These are phyloP conservation scores for Leucoptera coffeella DNA, from an alignment of 2,888 invertebrate genomes.

Conservation along the genomic window DNA sequence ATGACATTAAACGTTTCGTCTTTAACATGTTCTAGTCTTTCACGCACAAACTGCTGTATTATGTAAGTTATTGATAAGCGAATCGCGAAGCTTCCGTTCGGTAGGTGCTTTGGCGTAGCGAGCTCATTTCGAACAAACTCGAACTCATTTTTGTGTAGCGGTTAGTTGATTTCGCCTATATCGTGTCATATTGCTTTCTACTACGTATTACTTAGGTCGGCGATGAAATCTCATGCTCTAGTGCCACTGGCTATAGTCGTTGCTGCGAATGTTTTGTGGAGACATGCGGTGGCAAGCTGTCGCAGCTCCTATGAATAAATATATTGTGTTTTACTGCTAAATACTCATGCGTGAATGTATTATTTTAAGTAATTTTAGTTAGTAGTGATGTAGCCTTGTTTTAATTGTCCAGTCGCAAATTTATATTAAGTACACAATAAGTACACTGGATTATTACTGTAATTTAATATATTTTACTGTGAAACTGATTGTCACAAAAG, in stretches of 20 bases:
- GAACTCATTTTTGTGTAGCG: conserved; percentile 1
- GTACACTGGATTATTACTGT: conserved; percentile 46
- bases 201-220: conserved; percentile 10
- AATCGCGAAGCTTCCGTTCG: too few species aligned
- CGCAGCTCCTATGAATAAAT: conserved; percentile 52
- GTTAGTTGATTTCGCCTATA: conserved; percentile 18
- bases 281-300: conserved; percentile 14
- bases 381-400: conserved; percentile 17
- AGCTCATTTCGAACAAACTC: neutral
- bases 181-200: conserved; percentile 41
- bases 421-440: conserved; percentile 45
- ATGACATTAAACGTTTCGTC: conserved; percentile 31
- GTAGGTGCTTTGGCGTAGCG: too few species aligned
- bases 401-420: conserved; percentile 29
- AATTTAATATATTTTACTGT: conserved; percentile 9
- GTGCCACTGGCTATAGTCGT: conserved; percentile 45
- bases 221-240: conserved; percentile 25
- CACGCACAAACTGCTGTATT: conserved; percentile 39
- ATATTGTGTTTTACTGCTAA: conserved; percentile 49
- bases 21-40: conserved; percentile 42
- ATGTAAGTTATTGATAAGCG: too few species aligned
- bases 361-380: conserved; percentile 29
- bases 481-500: too few species aligned
- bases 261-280: conserved; percentile 24
- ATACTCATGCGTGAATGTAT: conserved; percentile 50